phyloP scores from a whole-genome alignment of 2,113 vertebrate genomes.

The Trematocara variabile region DNA sequence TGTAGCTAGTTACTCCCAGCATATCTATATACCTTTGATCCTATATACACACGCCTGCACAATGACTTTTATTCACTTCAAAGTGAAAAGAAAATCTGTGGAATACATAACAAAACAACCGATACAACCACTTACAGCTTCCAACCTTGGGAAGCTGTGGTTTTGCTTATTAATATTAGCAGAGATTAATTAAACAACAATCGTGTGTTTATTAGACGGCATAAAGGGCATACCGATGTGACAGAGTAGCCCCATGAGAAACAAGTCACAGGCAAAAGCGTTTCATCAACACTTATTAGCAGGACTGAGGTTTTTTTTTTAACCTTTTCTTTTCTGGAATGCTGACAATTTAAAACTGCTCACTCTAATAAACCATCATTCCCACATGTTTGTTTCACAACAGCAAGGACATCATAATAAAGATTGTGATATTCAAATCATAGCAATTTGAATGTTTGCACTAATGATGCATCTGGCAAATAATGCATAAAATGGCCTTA shows the following conservation, averaged over 20 bases:
- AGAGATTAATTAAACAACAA: constrained; percentile 32
- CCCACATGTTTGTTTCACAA: neutral
- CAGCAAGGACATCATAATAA: neutral
- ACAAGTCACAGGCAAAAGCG: constrained; percentile 1
- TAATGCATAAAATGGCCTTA: neutral
- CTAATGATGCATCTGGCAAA: neutral
- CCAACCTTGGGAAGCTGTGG: neutral
- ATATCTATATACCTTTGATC: neutral
- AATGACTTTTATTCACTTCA: constrained; percentile 15
- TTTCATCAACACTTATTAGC: constrained; percentile 31
- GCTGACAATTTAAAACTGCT: neutral
- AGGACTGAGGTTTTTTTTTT: neutral
- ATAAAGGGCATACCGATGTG: constrained; percentile 1
- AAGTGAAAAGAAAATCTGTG: neutral
- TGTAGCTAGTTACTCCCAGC: neutral
- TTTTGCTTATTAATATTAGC: constrained; percentile 1
- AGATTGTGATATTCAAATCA: neutral
- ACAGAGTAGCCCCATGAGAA: constrained; percentile 4
- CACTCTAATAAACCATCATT: neutral
- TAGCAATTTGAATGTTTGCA: neutral
- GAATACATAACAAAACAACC: neutral
- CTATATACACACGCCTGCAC: neutral
- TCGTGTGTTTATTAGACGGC: constrained; percentile 18
- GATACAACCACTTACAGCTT: neutral
- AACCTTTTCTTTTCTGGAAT: neutral